Evolutionary conservation across 2,888 invertebrate genomes (phyloP), one percentile per base, ranked within the genome.

Genomic region (Drosophila neonasuta): DNA sequence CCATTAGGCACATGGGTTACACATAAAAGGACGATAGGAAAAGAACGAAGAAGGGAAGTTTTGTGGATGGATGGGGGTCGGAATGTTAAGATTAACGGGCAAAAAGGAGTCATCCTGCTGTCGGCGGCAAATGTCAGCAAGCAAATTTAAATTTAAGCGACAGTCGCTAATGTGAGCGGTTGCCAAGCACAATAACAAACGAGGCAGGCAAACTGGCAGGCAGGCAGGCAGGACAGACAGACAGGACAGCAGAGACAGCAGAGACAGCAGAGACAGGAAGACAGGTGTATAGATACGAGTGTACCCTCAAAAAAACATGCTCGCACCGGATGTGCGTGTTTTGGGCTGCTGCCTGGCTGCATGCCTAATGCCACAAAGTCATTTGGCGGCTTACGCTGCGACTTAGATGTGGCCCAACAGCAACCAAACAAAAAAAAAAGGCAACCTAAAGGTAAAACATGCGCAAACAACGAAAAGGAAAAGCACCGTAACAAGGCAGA

Each of bases 111-210:
- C 63, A 51, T 59, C 48, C 62, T 30, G 52, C 50, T 59, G 59
- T 41, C 58, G 71, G 65, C 77, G 69, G 67, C 82, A 74, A 76
- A 76, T 74, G 76, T 63, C 71, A 67, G 77, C 66, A 57, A 57
- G 67, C 75, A 78, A 86, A 81, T 86, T 81, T 84, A 86, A 81
- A 86, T 81, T 86, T 78, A 86, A 86, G 79, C 68, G 72, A 79
- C 72, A 71, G 60, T 54, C 68, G 66, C 73, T 76, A 79, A 77
- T 77, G 79, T 65, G 65, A 51, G 51, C 42, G 63, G 68, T 84
- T 80, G 68, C 61, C 69, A 72, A 8, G 65, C 58, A 55, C 20
- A 41, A 44, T 46, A 65, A 36, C 42, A 46, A 50, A 20, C 36
- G 29, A 20, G 13, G 10, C 7, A 10, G 36, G 8, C 10, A 17